These are phyloP conservation scores for Eupleurogrammus muticus DNA, from an alignment of 2,797 vertebrate genomes.

Conservation along the genomic window DNA sequence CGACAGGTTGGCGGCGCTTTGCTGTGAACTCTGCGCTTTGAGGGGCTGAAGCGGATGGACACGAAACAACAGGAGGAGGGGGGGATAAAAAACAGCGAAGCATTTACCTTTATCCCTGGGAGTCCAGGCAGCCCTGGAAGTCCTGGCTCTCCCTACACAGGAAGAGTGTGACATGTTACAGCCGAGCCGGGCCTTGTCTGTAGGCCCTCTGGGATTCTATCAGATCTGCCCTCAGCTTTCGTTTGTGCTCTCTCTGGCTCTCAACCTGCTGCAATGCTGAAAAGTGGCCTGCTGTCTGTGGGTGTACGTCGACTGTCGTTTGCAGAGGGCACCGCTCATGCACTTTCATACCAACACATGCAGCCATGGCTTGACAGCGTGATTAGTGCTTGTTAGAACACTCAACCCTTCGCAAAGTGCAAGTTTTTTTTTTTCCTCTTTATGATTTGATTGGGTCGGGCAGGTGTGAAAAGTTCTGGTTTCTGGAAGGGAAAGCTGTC, in stretches of 20 bases:
- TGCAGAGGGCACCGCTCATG: constrained; percentile 68
- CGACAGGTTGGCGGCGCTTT: constrained; percentile 22
- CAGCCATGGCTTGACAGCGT: constrained; percentile 65
- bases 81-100: constrained; percentile 73
- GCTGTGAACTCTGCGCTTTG: constrained; percentile 23
- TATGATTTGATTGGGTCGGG: constrained; percentile 56
- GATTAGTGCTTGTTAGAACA: constrained; percentile 77
- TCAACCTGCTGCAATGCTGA: constrained; percentile 39
- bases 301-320: constrained; percentile 41
- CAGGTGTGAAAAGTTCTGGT: constrained; percentile 64
- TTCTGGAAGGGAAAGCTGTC: constrained; percentile 53
- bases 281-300: constrained; percentile 33
- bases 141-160: constrained; percentile 99
- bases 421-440: constrained; percentile 23
- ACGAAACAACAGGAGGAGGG: constrained; percentile 55
- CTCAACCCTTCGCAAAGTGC: constrained; percentile 63
- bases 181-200: constrained; percentile 77
- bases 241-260: constrained; percentile 48
- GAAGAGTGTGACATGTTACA: constrained; percentile 96
- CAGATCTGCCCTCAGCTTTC: constrained; percentile 29
- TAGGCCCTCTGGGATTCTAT: constrained; percentile 56
- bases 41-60: constrained; percentile 56
- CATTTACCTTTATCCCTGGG: constrained; percentile 99
- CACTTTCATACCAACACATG: constrained; percentile 76
- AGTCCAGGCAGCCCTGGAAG: constrained; percentile 99